Base-by-base conservation (phyloP, 2,113 vertebrate genomes). In the Cyanoliseus patagonus region DNA sequence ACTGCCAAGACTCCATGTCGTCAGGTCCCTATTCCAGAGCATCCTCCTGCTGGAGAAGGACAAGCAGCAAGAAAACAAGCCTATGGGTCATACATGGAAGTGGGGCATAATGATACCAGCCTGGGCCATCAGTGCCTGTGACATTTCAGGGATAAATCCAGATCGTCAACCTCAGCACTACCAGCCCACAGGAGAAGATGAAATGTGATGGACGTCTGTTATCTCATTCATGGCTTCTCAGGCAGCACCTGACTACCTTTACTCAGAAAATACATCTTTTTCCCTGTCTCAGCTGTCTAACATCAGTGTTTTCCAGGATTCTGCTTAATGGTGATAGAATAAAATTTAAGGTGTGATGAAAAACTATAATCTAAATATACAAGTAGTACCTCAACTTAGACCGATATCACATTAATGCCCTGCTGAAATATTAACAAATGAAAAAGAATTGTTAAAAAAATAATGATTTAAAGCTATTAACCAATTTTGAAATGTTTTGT, bases 91-190 rank as follows among this genome's bases (percentile, higher is more conserved):
- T 10, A 37, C 11, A 82, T 1, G 0, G 41, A 46, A 3, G 1
- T 10, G 31, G 28, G 33, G 47, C 42, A 83, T 52, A 94, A 72
- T 13, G 3, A 85, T 12, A 6, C 17, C 61, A 78, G 23, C 16
- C n/a, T 35, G 33, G 6, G 7, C 12, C 31, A 52, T 1, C 6
- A 1, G 92, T 28, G 82, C 3, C 30, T 1, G 0, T 0, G 3
- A 69, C 37, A 79, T 70, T 78, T 79, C 55, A 59, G 49, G 39
- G 27, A 27, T 62, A 69, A 90, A 73, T 61, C 30, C 11, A 39
- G 33, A 3, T 47, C 24, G 28, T 41, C 27, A 25, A 13, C 27
- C 42, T 59, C 61, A 87, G 88, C 18, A 44, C 25, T 53, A 7
- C 31, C 14, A 83, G 49, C 31, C 83, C 86, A 52, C n/a, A 11